phyloP scores from a whole-genome alignment of 1,140 invertebrate species.

The Drosophila eugracilis region DNA sequence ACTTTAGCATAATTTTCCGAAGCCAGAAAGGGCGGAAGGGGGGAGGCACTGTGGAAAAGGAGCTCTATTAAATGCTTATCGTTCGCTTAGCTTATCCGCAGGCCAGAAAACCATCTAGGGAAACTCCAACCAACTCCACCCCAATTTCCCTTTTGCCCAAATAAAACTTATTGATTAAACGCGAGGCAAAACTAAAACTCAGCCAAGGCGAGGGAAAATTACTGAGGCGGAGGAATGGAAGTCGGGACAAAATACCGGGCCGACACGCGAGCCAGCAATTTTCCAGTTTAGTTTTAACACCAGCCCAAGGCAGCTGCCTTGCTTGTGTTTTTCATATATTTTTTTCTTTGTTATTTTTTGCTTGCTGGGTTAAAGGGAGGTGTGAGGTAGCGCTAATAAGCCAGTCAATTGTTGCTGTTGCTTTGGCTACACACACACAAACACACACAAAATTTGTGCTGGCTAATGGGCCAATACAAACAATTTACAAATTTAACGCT shows the following conservation, averaged over 20 bases:
- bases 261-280: slow-evolving; percentile 81
- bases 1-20: slow-evolving; percentile 75
- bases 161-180: slow-evolving; percentile 80
- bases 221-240: neutral
- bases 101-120: slow-evolving; percentile 19
- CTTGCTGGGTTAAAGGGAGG: slow-evolving; percentile 10
- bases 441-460: slow-evolving; percentile 51
- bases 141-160: neutral
- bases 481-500: slow-evolving; percentile 83
- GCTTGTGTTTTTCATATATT: neutral
- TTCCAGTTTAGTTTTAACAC: slow-evolving; percentile 81
- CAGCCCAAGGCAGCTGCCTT: slow-evolving; percentile 62
- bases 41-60: slow-evolving; percentile 67
- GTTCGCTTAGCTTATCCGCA: slow-evolving; percentile 47
- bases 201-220: slow-evolving; percentile 25
- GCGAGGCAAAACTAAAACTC: slow-evolving; percentile 40
- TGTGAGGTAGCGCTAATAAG: slow-evolving; percentile 59
- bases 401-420: slow-evolving; percentile 68
- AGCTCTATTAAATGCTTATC: slow-evolving; percentile 78
- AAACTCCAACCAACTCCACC: neutral
- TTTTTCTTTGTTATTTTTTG: neutral
- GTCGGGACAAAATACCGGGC: slow-evolving; percentile 57
- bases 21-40: slow-evolving; percentile 1
- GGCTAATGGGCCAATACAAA: slow-evolving; percentile 75
- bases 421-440: slow-evolving; percentile 45